Conservation (phyloP, 2,888 invertebrate genomes). For the Habroteleia sp. region DNA sequence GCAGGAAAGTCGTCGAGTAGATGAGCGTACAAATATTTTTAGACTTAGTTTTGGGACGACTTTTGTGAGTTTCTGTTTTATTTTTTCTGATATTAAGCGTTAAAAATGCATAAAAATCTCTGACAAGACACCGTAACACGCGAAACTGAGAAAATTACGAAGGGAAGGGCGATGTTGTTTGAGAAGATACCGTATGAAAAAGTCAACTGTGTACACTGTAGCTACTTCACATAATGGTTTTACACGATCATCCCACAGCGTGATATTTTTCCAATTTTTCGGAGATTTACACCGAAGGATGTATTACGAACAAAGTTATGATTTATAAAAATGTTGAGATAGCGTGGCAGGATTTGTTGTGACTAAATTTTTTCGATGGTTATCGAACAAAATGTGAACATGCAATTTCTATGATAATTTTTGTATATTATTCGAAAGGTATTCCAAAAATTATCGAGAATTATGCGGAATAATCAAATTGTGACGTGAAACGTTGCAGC, state of each 20-base stretch:
- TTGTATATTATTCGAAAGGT: too few species aligned
- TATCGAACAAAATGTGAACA: neutral
- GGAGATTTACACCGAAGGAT: conserved; percentile 41
- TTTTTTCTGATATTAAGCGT: conserved; percentile 43
- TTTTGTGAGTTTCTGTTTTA: too few species aligned
- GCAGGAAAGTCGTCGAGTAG: too few species aligned
- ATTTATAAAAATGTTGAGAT: conserved; percentile 39
- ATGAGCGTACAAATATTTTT: too few species aligned
- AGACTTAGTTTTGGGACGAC: too few species aligned
- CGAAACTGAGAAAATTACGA: conserved; percentile 33
- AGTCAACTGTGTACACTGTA: conserved; percentile 48
- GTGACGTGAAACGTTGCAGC: too few species aligned
- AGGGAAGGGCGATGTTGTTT: conserved; percentile 21
- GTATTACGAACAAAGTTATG: conserved; percentile 27
- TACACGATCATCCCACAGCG: conserved; percentile 47
- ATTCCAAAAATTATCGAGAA: too few species aligned
- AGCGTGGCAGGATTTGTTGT: conserved; percentile 2
- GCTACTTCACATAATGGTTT: conserved; percentile 58
- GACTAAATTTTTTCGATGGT: conserved; percentile 2
- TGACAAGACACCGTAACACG: conserved; percentile 23
- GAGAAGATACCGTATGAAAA: conserved; percentile 47
- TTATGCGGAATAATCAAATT: too few species aligned
- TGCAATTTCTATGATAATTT: too few species aligned
- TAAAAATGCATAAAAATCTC: conserved; percentile 54
- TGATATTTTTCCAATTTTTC: conserved; percentile 58